Evolutionary conservation across 2,797 vertebrate species (phyloP).

Genomic region (Aldrovandia affinis): DNA sequence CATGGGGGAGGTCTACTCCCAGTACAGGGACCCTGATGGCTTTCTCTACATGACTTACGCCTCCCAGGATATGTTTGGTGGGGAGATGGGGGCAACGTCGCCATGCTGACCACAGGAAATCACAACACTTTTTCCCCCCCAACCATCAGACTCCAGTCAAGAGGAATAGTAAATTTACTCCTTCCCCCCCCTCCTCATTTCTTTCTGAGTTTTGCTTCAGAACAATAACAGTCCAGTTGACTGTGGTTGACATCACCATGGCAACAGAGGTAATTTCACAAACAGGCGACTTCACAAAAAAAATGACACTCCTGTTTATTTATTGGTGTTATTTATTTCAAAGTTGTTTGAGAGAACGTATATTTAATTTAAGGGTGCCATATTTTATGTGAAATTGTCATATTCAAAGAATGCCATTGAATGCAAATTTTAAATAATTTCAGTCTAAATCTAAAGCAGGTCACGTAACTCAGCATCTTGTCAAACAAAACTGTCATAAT

Average conservation of each 20-base stretch:
- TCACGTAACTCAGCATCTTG: neutral
- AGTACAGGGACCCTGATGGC: conserved; percentile 74
- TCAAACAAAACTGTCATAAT: neutral
- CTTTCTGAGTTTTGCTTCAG: neutral
- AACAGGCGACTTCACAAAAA: neutral
- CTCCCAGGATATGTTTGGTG: conserved; percentile 83
- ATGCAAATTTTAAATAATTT: neutral
- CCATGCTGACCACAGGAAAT: conserved; percentile 32
- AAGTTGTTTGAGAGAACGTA: neutral
- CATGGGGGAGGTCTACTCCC: conserved; percentile 80
- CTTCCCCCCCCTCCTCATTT: neutral
- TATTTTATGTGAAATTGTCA: neutral
- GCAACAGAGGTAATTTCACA: neutral
- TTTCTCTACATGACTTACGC: conserved; percentile 85
- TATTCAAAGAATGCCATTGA: neutral
- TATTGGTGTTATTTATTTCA: neutral
- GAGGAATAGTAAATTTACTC: neutral
- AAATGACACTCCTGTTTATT: neutral
- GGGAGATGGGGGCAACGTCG: conserved; percentile 32
- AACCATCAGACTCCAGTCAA: conserved; percentile 31
- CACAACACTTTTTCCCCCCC: conserved; percentile 11
- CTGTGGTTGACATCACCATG: neutral
- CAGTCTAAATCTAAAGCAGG: neutral
- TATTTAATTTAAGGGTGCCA: conserved; percentile 1
- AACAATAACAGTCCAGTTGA: neutral